Evolutionary conservation across 2,888 invertebrate genomes (phyloP), one percentile per base, ranked within the genome.

Genomic region (Caenorhabditis sinica): DNA sequence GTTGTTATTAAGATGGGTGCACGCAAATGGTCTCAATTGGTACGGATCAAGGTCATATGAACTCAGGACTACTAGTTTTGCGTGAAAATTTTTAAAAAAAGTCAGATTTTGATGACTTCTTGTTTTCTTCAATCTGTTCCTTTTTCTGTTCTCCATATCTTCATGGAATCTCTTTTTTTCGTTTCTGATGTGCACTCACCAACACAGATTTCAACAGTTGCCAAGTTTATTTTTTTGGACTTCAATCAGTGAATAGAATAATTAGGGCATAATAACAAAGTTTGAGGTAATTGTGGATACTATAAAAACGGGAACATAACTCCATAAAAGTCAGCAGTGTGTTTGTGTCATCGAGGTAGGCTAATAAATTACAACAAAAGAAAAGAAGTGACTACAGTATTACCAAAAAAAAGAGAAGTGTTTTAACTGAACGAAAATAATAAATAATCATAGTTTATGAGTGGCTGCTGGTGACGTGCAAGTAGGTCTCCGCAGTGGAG

Each of bases 251-350:
- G 20, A 25, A 63, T 63, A 43, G 17, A 25, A 25, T 63, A 63
- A 63, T 43, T 63, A 6, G 17, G 43, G 11, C 61, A 61, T 61
- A 63, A 43, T 11, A 63, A 63, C 61, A 61, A 40, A 61, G 20
- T 15, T 43, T 4, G 23, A 17, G 63, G 63, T 63, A 28, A 56
- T 15, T 28, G 11, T 5, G 25, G 11, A 28, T 56, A 56, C 15
- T 56, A 56, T 56, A 0, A 51, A 51, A 20, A n/a, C n/a, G n/a
- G n/a, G 20, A 49, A n/a, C 15, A 17, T n/a, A 49, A 17, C 49
- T 40, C 40, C 49, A 58, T 28, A 36, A 63, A 61, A 36, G 33
- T 23, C 51, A 61, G 63, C 25, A 63, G 43, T 43, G 43, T 20
- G 20, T 20, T 15, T 43, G 28, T 28, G 56, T 43, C 63, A 43